Evolutionary conservation across 2,888 invertebrate species (phyloP).

Genomic region (Esperia sulphurella): DNA sequence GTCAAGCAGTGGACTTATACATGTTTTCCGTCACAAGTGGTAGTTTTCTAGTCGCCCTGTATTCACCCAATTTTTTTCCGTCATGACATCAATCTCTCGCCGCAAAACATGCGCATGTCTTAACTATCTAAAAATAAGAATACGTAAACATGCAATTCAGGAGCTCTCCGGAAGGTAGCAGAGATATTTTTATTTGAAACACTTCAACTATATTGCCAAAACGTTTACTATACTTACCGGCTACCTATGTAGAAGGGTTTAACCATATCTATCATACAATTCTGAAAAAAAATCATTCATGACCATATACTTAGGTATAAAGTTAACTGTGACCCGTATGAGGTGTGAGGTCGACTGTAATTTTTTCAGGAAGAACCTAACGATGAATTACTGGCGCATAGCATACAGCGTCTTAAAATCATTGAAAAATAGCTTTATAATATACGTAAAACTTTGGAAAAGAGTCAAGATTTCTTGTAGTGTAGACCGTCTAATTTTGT

Average conservation of each 20-base stretch:
- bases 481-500: neutral
- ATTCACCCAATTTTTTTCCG: neutral
- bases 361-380: no score
- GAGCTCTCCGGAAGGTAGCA: slow-evolving; percentile 18
- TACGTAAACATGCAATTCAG: neutral
- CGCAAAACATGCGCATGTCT: slow-evolving; percentile 3
- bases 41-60: no score
- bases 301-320: no score
- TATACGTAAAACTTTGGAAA: slow-evolving; percentile 4
- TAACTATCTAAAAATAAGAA: slow-evolving; percentile 3
- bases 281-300: neutral
- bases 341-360: no score
- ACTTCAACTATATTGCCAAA: neutral
- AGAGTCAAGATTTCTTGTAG: slow-evolving; percentile 29
- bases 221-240: no score
- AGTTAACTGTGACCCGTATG: no score
- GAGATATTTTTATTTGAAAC: neutral
- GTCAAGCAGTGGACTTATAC: no score
- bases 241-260: no score
- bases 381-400: no score
- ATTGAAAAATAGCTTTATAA: no score
- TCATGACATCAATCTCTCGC: slow-evolving; percentile 1
- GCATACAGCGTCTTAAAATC: no score
- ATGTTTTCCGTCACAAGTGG: no score
- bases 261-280: neutral